These are phyloP conservation scores for Leptinotarsa haldemani DNA, from an alignment of 2,888 invertebrate genomes.

Conservation along the genomic window DNA sequence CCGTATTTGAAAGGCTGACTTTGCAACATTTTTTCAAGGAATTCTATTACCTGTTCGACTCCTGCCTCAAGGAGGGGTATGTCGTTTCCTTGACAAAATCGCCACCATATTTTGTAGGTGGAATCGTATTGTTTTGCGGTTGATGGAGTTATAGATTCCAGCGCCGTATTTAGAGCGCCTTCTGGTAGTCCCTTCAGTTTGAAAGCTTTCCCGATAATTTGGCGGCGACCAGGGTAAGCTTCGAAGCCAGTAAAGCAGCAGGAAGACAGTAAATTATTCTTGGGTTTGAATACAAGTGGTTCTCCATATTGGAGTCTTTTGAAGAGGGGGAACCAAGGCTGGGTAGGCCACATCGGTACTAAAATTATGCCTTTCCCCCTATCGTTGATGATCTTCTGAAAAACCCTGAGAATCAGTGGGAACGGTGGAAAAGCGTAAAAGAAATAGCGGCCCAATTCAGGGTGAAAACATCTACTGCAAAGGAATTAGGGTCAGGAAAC, in stretches of 20 bases:
- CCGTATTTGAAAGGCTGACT: constrained; percentile 34
- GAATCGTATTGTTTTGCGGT: constrained; percentile 46
- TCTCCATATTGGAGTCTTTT: not conserved
- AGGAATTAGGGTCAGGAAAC: constrained; percentile 36
- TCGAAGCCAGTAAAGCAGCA: constrained; percentile 9
- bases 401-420: constrained; percentile 24
- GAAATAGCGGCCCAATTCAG: no score
- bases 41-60: constrained; percentile 10
- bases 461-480: not conserved
- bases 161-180: constrained; percentile 38
- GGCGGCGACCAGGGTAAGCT: constrained; percentile 40
- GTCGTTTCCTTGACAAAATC: constrained; percentile 40
- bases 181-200: constrained; percentile 35
- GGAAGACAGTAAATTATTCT: not conserved
- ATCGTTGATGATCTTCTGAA: constrained; percentile 23
- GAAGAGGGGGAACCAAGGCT: constrained; percentile 17
- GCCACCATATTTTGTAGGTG: constrained; percentile 44
- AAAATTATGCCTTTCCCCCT: constrained; percentile 19
- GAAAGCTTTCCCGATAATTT: constrained; percentile 44
- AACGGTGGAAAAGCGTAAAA: constrained; percentile 45
- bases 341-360: constrained; percentile 20
- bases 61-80: constrained; percentile 1
- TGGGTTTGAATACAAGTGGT: constrained; percentile 2
- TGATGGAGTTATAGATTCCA: constrained; percentile 42
- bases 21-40: not conserved